phyloP scores from a whole-genome alignment of 2,113 vertebrate species.

The Pteruthius melanotis region DNA sequence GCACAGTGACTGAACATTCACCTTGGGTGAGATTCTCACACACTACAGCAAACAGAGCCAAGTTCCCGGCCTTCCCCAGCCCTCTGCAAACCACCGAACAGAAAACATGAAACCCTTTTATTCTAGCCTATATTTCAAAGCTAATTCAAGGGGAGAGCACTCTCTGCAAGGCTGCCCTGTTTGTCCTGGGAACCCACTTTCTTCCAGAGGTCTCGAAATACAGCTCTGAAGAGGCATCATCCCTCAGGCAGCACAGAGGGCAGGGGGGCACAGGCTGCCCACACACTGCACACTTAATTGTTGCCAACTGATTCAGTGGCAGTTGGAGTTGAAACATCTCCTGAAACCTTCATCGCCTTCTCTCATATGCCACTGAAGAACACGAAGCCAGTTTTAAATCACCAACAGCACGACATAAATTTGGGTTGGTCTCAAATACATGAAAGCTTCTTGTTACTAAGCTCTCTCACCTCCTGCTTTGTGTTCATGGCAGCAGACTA shows the following conservation, averaged over 20 bases:
- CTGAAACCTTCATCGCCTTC: not conserved
- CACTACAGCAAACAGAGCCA: not conserved
- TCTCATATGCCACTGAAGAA: not conserved
- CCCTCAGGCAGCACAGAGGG: not conserved
- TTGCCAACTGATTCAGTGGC: not conserved
- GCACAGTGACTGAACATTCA: not conserved
- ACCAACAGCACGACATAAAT: not conserved
- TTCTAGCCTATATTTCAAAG: not conserved
- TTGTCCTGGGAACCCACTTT: not conserved
- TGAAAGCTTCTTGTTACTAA: not conserved
- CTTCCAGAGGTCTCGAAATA: not conserved
- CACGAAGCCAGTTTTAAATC: not conserved
- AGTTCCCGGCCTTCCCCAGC: not conserved
- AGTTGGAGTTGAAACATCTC: not conserved
- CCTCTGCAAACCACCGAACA: not conserved
- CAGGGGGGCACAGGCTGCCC: not conserved
- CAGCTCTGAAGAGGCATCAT: not conserved
- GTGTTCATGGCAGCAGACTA: constrained; percentile 14
- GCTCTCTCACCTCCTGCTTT: not conserved
- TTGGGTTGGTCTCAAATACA: not conserved
- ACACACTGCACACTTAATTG: fast-evolving
- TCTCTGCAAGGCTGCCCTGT: fast-evolving
- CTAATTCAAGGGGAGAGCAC: not conserved
- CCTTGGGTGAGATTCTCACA: not conserved
- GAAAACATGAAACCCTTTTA: not conserved